A percentile compares a stretch with the other conserved stretches of the same genome.
phyloP scores from a whole-genome alignment of 2,113 vertebrate species.

The Aix galericulata region DNA sequence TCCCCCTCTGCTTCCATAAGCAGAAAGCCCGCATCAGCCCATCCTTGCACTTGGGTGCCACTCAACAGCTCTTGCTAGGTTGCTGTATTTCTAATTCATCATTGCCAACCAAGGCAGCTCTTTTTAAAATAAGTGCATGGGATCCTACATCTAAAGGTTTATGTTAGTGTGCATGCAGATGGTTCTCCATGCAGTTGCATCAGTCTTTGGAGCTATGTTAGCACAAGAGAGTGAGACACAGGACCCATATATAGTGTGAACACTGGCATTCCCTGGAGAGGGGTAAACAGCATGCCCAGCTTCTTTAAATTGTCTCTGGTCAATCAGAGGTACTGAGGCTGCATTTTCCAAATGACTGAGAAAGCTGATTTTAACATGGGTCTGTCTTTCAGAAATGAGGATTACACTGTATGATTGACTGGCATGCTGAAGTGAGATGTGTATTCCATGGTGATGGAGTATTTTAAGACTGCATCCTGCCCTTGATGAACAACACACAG shows the following conservation, averaged over 20 bases:
- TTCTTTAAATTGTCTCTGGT: neutral
- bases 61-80: too few species aligned
- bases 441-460: neutral
- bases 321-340: neutral
- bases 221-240: neutral
- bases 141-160: neutral
- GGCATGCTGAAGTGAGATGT: neutral
- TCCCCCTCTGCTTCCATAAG: neutral
- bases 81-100: neutral
- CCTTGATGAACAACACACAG: neutral
- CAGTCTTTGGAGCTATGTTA: neutral
- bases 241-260: neutral
- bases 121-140: neutral
- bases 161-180: neutral
- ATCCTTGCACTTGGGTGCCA: rapidly evolving
- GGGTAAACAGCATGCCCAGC: rapidly evolving
- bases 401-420: neutral
- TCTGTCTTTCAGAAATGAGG: neutral
- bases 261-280: neutral
- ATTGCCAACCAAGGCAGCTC: neutral
- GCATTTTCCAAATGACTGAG: slow-evolving; percentile 19
- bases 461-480: neutral
- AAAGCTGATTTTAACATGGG: neutral
- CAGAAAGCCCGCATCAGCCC: neutral
- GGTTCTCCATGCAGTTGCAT: neutral